Percentiles rank a stretch among this genome's conserved stretches.
Conservation (phyloP, 2,888 invertebrate genomes). For the Dendrolimus pini region DNA sequence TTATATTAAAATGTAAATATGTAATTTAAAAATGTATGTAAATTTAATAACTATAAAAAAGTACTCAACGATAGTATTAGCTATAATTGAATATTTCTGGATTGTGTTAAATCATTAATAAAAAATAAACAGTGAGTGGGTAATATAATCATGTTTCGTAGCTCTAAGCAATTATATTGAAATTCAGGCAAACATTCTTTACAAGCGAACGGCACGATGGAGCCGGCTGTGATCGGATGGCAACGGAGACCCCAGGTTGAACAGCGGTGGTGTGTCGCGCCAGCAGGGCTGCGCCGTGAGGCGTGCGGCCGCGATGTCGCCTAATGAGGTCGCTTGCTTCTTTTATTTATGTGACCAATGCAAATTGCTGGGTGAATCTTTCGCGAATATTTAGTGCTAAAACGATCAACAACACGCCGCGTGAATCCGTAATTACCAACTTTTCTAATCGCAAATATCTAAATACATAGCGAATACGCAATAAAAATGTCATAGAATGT, state of each 20-base stretch:
- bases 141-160: slow-evolving; percentile 36
- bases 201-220: too few species aligned
- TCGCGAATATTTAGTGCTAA: slow-evolving; percentile 55
- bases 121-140: slow-evolving; percentile 27
- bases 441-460: slow-evolving; percentile 38
- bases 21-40: too few species aligned
- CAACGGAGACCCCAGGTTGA: slow-evolving; percentile 6
- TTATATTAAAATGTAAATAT: too few species aligned
- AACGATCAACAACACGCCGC: slow-evolving; percentile 34
- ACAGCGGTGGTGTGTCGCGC: slow-evolving; percentile 11
- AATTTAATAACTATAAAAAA: too few species aligned
- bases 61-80: too few species aligned
- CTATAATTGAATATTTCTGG: too few species aligned
- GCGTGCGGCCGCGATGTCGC: slow-evolving; percentile 34
- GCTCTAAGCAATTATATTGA: slow-evolving; percentile 46
- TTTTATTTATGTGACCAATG: slow-evolving; percentile 71
- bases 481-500: slow-evolving; percentile 42
- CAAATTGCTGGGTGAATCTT: slow-evolving; percentile 58
- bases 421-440: slow-evolving; percentile 49
- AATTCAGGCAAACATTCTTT: slow-evolving; percentile 52
- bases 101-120: too few species aligned
- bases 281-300: slow-evolving; percentile 18
- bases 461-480: slow-evolving; percentile 28
- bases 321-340: slow-evolving; percentile 64
- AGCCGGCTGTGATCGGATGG: background rate